Base-by-base conservation (phyloP, 2,888 invertebrate species). In the Sphaeridia pumilis region DNA sequence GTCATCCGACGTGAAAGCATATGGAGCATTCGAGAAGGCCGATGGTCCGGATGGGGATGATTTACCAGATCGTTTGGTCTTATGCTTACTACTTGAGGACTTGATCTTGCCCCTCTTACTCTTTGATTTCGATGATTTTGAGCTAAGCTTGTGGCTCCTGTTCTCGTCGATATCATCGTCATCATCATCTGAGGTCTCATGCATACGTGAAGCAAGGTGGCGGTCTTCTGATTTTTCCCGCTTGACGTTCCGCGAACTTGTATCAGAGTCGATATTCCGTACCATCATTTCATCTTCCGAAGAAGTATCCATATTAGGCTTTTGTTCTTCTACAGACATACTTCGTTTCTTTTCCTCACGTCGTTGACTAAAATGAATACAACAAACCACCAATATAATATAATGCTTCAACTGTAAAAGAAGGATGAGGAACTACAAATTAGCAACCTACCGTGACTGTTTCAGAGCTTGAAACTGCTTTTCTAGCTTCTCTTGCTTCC, bases 331-430 rank as follows among this genome's bases (percentile, higher is more conserved):
- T 79, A 87, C 87, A 55, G 87, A 88, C 0, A 82, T 82, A 4
- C 87, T 87, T 54, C 88, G 78, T 69, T 88, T 88, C 76, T 89
- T 89, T 70, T 87, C 87, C 68, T 87, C 87, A 10, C 87, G 78
- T 68, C 26, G 21, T 21, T 47, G 7, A 28, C 14, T 3, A 28
- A 4, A 49, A 46, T 21, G 31, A 31, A 31, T 31, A 10, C 10
- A 10, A 10, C 7, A 31, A 10, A 31, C 7, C 14, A 10, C 14
- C 10, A 14, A 28, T 48, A 31, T 27, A 28, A 31, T 7, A 44
- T 24, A 38, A 20, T 20, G 14, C 25, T 27, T 25, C n/a, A 20
- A 20, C 38, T 31, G 34, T 31, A 41, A 41, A 7, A 20, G 41
- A 41, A 43, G 7, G 14, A 31, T 31, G 31, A 10, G 7, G 31